Base-by-base conservation (phyloP, 2,113 vertebrate species). In the Condylura cristata region DNA sequence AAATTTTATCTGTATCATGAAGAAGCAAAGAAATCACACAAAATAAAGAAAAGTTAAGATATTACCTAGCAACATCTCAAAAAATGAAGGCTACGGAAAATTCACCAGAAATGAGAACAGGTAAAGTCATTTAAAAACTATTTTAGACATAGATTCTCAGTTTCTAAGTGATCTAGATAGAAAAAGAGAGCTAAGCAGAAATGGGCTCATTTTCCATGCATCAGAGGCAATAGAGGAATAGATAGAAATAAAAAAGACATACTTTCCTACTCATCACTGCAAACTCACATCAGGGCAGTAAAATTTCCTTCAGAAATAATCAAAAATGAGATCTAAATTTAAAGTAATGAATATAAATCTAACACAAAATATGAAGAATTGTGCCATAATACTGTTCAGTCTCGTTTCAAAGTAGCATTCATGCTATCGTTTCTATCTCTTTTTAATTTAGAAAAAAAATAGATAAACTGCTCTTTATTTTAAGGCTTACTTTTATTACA, bases 141-240 rank as follows among this genome's bases (percentile, higher is more conserved):
- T 96, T 85, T 96, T 86, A 89, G 89, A 91, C 61, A 72, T 80
- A 94, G 65, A 90, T 93, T 89, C 61, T 92, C 76, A 51, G 65
- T 74, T 90, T 94, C 87, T 80, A 53, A 96, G 61, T 89, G 37
- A 94, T 96, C 87, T 95, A 78, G 46, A 60, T 87, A 76, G 48
- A 89, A 93, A 92, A 53, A 93, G 37, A 82, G 60, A 86, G n/a
- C 84, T 88, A 92, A 94, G 92, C 41, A 85, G 71, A 93, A 95
- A 93, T 93, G 48, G 80, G 20, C 48, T 94, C 85, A 90, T 97
- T 96, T 97, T 95, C 93, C 30, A 75, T 91, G 89, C 84, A 81
- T 92, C 75, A 89, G n/a, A 95, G 85, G 87, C 34, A 39, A 61
- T 13, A 61, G 70, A 95, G 63, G 32, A 94, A 83, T 22, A 91